phyloP scores from a whole-genome alignment of 2,888 invertebrate genomes.

The Agrilus mali region DNA sequence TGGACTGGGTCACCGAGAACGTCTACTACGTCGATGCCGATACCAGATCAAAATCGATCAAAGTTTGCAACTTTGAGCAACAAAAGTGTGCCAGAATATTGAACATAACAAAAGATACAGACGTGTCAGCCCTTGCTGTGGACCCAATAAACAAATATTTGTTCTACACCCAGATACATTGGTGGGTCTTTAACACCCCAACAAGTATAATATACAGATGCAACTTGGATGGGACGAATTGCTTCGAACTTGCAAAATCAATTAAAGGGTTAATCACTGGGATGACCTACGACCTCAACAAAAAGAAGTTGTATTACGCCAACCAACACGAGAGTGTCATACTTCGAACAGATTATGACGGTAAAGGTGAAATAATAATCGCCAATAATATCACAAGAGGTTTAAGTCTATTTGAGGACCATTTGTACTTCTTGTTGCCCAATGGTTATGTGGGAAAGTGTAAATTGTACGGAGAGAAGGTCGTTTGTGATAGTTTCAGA shows the following conservation, averaged over 20 bases:
- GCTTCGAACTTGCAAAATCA: slow-evolving; percentile 32
- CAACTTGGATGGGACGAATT: slow-evolving; percentile 39
- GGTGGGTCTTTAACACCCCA: slow-evolving; percentile 32
- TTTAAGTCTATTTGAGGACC: slow-evolving; percentile 61
- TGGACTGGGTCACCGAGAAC: slow-evolving; percentile 65
- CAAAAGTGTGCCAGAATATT: slow-evolving; percentile 33
- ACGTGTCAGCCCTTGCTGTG: slow-evolving; percentile 47
- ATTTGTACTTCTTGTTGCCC: slow-evolving; percentile 56
- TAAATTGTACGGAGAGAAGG: slow-evolving; percentile 38
- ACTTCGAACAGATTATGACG: slow-evolving; percentile 38
- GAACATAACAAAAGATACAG: slow-evolving; percentile 34
- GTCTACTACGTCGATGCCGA: slow-evolving; percentile 47
- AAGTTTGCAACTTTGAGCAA: slow-evolving; percentile 26
- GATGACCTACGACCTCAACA: slow-evolving; percentile 39
- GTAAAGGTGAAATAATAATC: slow-evolving; percentile 31
- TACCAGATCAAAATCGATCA: slow-evolving; percentile 22
- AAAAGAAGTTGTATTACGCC: slow-evolving; percentile 59
- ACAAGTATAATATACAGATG: slow-evolving; percentile 40
- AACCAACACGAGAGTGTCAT: slow-evolving; percentile 48
- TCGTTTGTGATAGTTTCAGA: slow-evolving; percentile 35
- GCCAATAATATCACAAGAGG: slow-evolving; percentile 40
- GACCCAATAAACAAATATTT: slow-evolving; percentile 47
- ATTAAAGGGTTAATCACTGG: slow-evolving; percentile 30
- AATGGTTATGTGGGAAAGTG: slow-evolving; percentile 47
- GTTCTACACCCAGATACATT: slow-evolving; percentile 43